Evolutionary conservation across 2,797 vertebrate species (phyloP).

Genomic region (Aselliscus stoliczkanus): DNA sequence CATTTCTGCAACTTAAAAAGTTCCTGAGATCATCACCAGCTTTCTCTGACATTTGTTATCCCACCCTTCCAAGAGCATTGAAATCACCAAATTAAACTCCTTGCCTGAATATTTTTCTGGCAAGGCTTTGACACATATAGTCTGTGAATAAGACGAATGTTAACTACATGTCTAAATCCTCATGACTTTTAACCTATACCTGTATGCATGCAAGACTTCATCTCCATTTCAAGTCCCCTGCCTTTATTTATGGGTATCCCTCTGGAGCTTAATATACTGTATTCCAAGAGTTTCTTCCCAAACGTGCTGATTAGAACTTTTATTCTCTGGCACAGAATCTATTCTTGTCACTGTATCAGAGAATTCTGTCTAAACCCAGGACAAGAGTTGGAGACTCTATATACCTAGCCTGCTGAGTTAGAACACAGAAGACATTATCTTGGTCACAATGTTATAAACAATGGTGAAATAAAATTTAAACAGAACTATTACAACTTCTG

Average conservation of each 20-base stretch:
- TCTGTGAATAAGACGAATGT: conserved; percentile 1
- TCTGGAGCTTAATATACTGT: not conserved
- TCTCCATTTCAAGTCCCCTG: not conserved
- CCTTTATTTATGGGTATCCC: not conserved
- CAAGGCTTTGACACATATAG: not conserved
- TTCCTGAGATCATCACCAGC: not conserved
- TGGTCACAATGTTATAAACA: not conserved
- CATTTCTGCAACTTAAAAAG: not conserved
- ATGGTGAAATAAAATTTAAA: not conserved
- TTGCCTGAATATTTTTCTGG: not conserved
- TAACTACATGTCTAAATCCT: not conserved
- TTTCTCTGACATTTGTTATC: not conserved
- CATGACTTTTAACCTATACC: not conserved
- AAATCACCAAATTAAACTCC: not conserved
- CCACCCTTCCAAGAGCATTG: not conserved
- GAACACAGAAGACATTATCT: not conserved
- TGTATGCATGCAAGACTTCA: not conserved
- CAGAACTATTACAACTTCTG: not conserved
- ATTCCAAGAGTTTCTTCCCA: not conserved
- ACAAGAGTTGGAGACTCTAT: not conserved
- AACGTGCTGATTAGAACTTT: not conserved
- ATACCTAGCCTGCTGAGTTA: not conserved
- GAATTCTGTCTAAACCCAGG: not conserved
- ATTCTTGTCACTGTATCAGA: not conserved
- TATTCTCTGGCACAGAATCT: not conserved